phyloP scores from a whole-genome alignment of 2,797 vertebrate genomes.

The Neosilurus mollespiculum region DNA sequence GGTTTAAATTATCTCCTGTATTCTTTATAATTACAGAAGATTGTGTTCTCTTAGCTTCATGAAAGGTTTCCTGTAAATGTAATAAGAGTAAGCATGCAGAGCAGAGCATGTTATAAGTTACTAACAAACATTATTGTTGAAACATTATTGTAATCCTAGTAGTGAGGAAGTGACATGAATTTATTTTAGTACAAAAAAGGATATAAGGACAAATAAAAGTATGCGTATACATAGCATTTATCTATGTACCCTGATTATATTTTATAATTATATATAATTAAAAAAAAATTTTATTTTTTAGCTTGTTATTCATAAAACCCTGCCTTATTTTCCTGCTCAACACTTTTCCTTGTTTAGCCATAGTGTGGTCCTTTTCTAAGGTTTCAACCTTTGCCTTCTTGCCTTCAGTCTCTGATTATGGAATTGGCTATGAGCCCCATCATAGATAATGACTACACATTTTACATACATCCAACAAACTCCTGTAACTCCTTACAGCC shows the following conservation, averaged over 20 bases:
- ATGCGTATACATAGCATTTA: neutral
- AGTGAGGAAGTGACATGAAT: neutral
- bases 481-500: neutral
- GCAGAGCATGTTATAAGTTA: neutral
- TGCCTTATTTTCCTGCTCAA: neutral
- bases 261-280: too few species aligned
- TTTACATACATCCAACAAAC: neutral
- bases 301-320: neutral
- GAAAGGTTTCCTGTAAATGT: neutral
- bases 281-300: neutral
- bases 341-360: conserved; percentile 3
- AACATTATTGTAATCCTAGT: neutral
- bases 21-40: neutral
- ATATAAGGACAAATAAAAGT: neutral
- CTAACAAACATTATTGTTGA: neutral
- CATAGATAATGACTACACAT: neutral
- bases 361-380: neutral
- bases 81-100: neutral
- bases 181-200: neutral
- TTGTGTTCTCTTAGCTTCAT: neutral
- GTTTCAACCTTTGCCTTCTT: neutral
- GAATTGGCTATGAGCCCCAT: neutral
- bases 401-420: neutral
- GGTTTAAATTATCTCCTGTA: neutral
- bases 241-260: neutral